phyloP scores from a whole-genome alignment of 2,888 invertebrate species.

The Lepas anatifera region DNA sequence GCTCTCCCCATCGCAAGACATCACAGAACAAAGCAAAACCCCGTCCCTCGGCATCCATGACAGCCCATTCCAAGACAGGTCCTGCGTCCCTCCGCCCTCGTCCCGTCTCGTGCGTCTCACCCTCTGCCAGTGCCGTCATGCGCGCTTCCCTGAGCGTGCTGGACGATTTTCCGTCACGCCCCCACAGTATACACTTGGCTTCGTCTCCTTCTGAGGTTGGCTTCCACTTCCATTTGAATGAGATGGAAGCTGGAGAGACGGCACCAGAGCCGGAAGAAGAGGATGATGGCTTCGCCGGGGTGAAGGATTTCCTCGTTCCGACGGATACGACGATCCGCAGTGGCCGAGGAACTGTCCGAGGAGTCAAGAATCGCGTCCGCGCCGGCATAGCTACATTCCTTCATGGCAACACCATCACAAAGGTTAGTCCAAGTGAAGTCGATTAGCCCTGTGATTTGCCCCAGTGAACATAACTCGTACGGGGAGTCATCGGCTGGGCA shows the following conservation, averaged over 20 bases:
- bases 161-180: too few relatives aligned
- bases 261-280: constrained; percentile 12
- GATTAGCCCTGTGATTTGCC: too few relatives aligned
- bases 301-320: constrained; percentile 22
- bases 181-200: too few relatives aligned
- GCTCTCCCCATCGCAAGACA: too few relatives aligned
- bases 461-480: too few relatives aligned
- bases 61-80: neutral
- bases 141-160: too few relatives aligned
- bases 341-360: constrained; percentile 82
- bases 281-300: constrained; percentile 22
- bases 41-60: too few relatives aligned
- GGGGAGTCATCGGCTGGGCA: too few relatives aligned
- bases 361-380: constrained; percentile 84
- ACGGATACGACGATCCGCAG: constrained; percentile 57
- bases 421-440: constrained; percentile 65
- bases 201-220: constrained; percentile 12
- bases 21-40: too few relatives aligned
- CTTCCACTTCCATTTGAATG: constrained; percentile 15
- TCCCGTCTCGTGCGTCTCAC: neutral
- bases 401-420: constrained; percentile 57
- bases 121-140: neutral
- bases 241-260: constrained; percentile 15
- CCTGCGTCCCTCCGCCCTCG: neutral
- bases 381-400: constrained; percentile 92